Percentiles rank a stretch among this genome's conserved stretches.
phyloP scores from a whole-genome alignment of 2,888 invertebrate species.

The Petrophora chlorosata region DNA sequence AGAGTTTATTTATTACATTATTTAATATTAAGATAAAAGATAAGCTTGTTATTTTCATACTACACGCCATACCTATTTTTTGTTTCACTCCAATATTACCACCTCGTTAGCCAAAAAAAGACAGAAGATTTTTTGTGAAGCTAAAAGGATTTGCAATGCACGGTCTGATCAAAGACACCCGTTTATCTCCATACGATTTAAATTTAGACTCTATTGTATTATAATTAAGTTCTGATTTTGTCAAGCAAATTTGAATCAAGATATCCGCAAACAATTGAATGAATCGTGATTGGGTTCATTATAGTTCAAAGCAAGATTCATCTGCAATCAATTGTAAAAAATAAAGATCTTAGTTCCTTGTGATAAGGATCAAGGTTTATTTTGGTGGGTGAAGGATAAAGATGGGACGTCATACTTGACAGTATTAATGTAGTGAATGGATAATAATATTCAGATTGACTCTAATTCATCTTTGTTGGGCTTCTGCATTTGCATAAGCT shows the following conservation, averaged over 20 bases:
- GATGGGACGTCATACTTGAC: constrained; percentile 43
- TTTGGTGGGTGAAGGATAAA: constrained; percentile 17
- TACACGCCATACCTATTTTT: constrained; percentile 40
- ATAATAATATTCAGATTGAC: constrained; percentile 61
- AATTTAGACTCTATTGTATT: constrained; percentile 20
- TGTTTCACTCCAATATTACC: constrained; percentile 45
- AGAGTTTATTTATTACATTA: constrained; percentile 9
- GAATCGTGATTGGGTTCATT: constrained; percentile 56
- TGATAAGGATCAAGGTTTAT: constrained; percentile 21
- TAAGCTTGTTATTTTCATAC: constrained; percentile 42
- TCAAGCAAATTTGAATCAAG: constrained; percentile 40
- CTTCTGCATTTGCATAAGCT: constrained; percentile 71
- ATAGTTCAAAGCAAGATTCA: constrained; percentile 36
- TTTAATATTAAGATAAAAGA: constrained; percentile 1
- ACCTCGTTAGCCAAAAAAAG: constrained; percentile 55
- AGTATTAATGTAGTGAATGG: constrained; percentile 43
- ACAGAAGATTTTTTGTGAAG: constrained; percentile 51
- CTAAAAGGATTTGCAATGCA: constrained; percentile 55
- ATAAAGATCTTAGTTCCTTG: constrained; percentile 17
- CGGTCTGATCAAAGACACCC: constrained; percentile 54
- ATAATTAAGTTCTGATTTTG: constrained; percentile 20
- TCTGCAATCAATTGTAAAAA: constrained; percentile 14
- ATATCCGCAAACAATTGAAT: constrained; percentile 60
- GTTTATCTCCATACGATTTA: constrained; percentile 38
- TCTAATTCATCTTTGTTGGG: constrained; percentile 62